phyloP scores from a whole-genome alignment of 2,797 vertebrate species.

The Gambelia wislizenii region DNA sequence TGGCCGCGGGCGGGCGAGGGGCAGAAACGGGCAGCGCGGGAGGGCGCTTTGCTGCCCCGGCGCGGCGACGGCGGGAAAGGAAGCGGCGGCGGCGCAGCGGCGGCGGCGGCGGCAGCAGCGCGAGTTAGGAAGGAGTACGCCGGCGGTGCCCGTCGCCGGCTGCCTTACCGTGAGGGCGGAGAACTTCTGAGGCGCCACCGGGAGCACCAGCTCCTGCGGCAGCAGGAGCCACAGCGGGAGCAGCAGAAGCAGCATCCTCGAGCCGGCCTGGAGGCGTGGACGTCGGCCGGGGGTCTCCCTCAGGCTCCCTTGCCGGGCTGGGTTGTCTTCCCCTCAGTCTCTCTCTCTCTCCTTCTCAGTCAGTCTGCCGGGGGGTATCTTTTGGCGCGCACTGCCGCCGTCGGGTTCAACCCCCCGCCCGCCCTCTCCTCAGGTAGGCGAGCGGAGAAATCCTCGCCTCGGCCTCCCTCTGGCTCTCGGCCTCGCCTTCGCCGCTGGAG shows the following conservation, averaged over 20 bases:
- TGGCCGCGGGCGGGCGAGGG: neutral
- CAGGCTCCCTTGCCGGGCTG: neutral
- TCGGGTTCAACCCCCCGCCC: neutral
- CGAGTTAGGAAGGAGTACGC: too few species aligned
- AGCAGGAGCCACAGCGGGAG: constrained; percentile 64
- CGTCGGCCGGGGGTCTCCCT: neutral
- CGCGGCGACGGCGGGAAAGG: neutral
- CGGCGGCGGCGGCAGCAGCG: neutral
- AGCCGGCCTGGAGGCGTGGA: neutral
- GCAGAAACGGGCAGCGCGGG: neutral
- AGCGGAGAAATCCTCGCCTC: neutral
- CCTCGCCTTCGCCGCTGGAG: neutral
- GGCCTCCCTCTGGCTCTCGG: neutral
- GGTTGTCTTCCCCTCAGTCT: neutral
- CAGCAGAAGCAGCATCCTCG: constrained; percentile 56
- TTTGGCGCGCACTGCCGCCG: neutral
- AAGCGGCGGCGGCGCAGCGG: neutral
- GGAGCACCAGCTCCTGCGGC: constrained; percentile 68
- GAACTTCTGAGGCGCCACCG: constrained; percentile 77
- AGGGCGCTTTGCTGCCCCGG: neutral
- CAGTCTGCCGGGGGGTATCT: too few species aligned
- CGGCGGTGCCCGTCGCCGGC: too few species aligned
- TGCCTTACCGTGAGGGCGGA: constrained; percentile 80
- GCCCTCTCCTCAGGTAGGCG: neutral
- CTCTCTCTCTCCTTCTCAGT: too few species aligned